phyloP scores from a whole-genome alignment of 1,140 invertebrate species.

The Cecropterus lyciades region DNA sequence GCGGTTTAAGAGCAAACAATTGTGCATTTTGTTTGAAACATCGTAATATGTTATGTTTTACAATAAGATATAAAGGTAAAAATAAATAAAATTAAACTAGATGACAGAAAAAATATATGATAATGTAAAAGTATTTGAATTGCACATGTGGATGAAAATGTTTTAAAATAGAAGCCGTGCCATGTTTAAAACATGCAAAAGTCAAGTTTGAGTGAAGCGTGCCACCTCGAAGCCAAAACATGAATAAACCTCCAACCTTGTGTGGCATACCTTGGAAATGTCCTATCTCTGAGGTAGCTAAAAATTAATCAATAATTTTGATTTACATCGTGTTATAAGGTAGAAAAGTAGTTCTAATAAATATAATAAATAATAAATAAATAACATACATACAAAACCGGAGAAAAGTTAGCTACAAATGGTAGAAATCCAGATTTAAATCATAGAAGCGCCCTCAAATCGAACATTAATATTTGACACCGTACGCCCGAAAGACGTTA shows the following conservation, averaged over 20 bases:
- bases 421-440: neutral
- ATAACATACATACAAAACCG: conserved; percentile 28
- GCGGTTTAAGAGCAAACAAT: conserved; percentile 7
- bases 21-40: conserved; percentile 7
- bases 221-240: conserved; percentile 71
- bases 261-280: conserved; percentile 94
- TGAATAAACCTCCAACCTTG: conserved; percentile 59
- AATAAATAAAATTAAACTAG: too few relatives aligned
- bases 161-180: conserved; percentile 67
- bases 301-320: conserved; percentile 62
- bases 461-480: too few relatives aligned
- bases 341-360: conserved; percentile 14
- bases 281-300: conserved; percentile 95
- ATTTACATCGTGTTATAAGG: conserved; percentile 40
- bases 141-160: neutral
- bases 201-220: conserved; percentile 63
- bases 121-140: conserved; percentile 5
- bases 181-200: conserved; percentile 65
- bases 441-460: too few relatives aligned
- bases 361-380: conserved; percentile 25
- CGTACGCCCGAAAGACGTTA: too few relatives aligned
- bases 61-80: too few relatives aligned
- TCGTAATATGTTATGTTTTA: too few relatives aligned
- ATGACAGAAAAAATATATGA: neutral
- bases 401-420: conserved; percentile 33